Evolutionary conservation across 1,140 invertebrate genomes (phyloP).

Genomic region (Pogonomyrmex californicus): DNA sequence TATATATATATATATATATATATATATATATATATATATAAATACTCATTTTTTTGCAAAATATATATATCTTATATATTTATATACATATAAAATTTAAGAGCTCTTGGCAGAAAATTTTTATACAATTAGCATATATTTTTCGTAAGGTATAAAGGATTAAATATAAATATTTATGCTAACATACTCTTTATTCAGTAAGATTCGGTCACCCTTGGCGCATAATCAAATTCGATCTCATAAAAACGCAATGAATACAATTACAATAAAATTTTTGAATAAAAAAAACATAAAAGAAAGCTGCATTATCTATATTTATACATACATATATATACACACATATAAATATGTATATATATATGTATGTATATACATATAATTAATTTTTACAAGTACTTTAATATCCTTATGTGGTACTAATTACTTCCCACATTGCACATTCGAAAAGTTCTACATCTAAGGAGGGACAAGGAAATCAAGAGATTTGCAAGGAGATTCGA

Average conservation of each 20-base stretch:
- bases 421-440: slow-evolving; percentile 52
- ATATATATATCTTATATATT: too few relatives aligned
- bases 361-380: slow-evolving; percentile 9
- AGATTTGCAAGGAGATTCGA: not conserved
- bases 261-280: not conserved
- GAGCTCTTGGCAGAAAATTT: not conserved
- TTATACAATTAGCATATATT: not conserved
- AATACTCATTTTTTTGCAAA: too few relatives aligned
- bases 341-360: slow-evolving; percentile 2
- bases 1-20: too few relatives aligned
- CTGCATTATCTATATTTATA: not conserved
- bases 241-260: not conserved
- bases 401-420: slow-evolving; percentile 32
- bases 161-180: not conserved
- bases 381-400: slow-evolving; percentile 59
- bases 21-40: too few relatives aligned
- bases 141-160: not conserved
- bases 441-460: slow-evolving; percentile 23
- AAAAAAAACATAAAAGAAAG: not conserved
- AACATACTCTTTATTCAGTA: not conserved
- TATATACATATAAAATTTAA: too few relatives aligned
- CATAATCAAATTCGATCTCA: not conserved
- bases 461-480: slow-evolving; percentile 5
- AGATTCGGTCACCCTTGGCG: not conserved
- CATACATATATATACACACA: not conserved